Base-by-base conservation (phyloP, 2,797 vertebrate genomes). In the Cossypha dichroa region DNA sequence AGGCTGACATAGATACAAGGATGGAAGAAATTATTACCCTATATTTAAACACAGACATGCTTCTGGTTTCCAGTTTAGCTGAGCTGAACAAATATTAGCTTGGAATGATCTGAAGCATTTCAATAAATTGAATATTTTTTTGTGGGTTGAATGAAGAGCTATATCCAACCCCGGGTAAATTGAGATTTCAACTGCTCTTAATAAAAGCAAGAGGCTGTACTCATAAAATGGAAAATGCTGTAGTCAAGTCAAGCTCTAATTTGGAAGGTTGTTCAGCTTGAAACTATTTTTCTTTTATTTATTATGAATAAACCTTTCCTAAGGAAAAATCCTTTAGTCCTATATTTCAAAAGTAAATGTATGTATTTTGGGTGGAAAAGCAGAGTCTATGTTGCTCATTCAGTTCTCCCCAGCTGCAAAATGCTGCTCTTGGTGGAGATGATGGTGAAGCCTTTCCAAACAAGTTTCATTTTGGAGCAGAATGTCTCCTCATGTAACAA, bases 1-100 rank as follows among this genome's bases (percentile, higher is more conserved):
- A 85, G 91, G 52, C 90, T 94, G 94, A 94, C 94, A 95, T 43
- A 94, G 90, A 93, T 94, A 88, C 56, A 58, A 54, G 54, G 41
- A 58, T 90, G 52, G 72, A 90, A 88, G 85, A 74, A 90, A 91
- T 93, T 64, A 94, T 85, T 88, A 33, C 45, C 14, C 85, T 80
- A 2, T 49, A 62, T 88, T 93, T 83, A 90, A 94, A 88, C 74
- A 75, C 49, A 72, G 72, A 58, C 60, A 74, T 21, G 9, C 56
- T 68, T 70, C 73, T 93, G 75, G 54, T 80, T 94, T 90, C 70
- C 45, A 74, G n/a, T 80, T 96, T 77, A 93, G 60, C 52, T 83
- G 64, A 92, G 59, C 43, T 85, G 72, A 91, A 72, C 72, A 95
- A 94, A 90, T 91, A 91, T 85, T 94, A 77, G 62, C 41, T 77